phyloP scores from a whole-genome alignment of 2,888 invertebrate genomes.

The Amaurobius ferox region DNA sequence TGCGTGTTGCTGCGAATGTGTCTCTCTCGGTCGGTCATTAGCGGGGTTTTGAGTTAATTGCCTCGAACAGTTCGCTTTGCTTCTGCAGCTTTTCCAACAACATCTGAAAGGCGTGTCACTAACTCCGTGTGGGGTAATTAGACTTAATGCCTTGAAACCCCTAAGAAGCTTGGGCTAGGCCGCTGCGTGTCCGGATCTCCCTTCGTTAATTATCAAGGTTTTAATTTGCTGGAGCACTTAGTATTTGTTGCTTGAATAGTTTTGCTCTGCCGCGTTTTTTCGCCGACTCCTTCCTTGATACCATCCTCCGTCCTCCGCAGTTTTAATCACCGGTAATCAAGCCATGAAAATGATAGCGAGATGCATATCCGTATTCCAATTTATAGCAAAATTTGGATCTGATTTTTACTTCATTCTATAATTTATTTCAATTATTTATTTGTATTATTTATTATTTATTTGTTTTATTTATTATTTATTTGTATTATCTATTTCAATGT shows the following conservation, averaged over 20 bases:
- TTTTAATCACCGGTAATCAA: constrained; percentile 43
- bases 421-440: too few relatives aligned
- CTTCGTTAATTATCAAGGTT: constrained; percentile 68
- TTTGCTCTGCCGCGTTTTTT: constrained; percentile 21
- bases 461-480: too few relatives aligned
- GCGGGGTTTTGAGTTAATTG: constrained; percentile 71
- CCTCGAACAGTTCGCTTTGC: constrained; percentile 54
- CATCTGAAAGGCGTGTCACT: constrained; percentile 71
- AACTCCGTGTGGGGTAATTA: constrained; percentile 68
- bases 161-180: constrained; percentile 59
- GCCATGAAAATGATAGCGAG: too few relatives aligned
- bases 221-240: constrained; percentile 66
- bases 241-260: constrained; percentile 64
- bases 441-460: too few relatives aligned
- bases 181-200: constrained; percentile 47
- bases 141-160: constrained; percentile 60
- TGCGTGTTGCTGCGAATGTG: not conserved
- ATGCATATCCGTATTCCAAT: too few relatives aligned
- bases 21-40: constrained; percentile 60
- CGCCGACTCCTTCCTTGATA: constrained; percentile 6
- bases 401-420: too few relatives aligned
- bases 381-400: too few relatives aligned
- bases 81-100: constrained; percentile 52
- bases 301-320: constrained; percentile 33
- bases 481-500: too few relatives aligned